Conservation (phyloP, 2,113 vertebrate species). For the Salvelinus alpinus region DNA sequence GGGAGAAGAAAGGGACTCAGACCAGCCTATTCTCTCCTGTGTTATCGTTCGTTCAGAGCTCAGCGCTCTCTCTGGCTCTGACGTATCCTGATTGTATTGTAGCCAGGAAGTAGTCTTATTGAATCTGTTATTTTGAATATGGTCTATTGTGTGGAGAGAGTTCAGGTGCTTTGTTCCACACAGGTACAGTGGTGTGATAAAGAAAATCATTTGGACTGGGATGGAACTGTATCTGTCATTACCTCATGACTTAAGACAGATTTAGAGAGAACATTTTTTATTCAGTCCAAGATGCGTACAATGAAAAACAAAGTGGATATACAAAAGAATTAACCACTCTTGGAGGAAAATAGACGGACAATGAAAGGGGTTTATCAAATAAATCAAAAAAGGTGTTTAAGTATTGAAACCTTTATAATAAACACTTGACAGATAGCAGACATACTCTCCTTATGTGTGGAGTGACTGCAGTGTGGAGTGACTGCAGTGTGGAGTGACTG, state of each 20-base stretch:
- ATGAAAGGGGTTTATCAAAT: too few relatives aligned
- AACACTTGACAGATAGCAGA: too few relatives aligned
- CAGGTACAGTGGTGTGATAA: slow-evolving; percentile 62
- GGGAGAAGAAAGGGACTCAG: slow-evolving; percentile 62
- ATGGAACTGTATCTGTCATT: slow-evolving; percentile 58
- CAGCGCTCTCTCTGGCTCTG: slow-evolving; percentile 47
- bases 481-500: too few relatives aligned
- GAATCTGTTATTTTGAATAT: slow-evolving; percentile 44
- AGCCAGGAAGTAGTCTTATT: slow-evolving; percentile 53
- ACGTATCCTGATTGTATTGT: slow-evolving; percentile 36
- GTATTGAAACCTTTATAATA: too few relatives aligned
- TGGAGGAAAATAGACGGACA: neutral
- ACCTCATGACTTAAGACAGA: slow-evolving; percentile 45
- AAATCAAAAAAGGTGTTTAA: too few relatives aligned
- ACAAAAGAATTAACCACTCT: neutral
- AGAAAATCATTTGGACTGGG: slow-evolving; percentile 51
- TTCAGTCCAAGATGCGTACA: neutral
- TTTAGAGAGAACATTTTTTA: slow-evolving; percentile 29
- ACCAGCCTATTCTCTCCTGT: slow-evolving; percentile 60
- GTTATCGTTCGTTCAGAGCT: slow-evolving; percentile 64
- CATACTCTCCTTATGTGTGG: too few relatives aligned
- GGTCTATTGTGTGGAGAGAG: slow-evolving; percentile 58
- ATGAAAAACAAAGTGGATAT: neutral
- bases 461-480: too few relatives aligned
- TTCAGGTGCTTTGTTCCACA: slow-evolving; percentile 54